Percentiles rank a stretch among this genome's conserved stretches.
phyloP scores from a whole-genome alignment of 2,113 vertebrate species.

The Salminus brasiliensis region DNA sequence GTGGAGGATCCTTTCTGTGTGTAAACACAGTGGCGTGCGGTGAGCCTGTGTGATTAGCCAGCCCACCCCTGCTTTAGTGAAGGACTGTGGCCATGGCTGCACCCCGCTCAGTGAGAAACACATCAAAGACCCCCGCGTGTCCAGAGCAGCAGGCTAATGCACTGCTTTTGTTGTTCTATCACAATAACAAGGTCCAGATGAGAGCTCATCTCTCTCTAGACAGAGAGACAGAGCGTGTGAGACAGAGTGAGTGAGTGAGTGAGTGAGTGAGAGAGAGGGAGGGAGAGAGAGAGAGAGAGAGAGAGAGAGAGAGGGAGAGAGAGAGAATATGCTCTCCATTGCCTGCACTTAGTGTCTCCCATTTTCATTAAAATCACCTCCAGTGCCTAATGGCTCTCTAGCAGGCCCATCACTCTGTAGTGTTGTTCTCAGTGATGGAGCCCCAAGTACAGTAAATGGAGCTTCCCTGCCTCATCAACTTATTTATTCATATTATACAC shows the following conservation, averaged over 20 bases:
- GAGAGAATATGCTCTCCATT: conserved; percentile 69
- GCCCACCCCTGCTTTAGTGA: conserved; percentile 71
- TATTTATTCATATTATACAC: conserved; percentile 58
- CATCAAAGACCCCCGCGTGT: conserved; percentile 75
- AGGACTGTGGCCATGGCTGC: conserved; percentile 70
- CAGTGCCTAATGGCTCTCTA: conserved; percentile 68
- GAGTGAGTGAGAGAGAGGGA: conserved; percentile 62
- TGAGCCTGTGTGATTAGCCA: conserved; percentile 76
- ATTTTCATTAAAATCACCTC: conserved; percentile 79
- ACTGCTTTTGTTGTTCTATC: conserved; percentile 76
- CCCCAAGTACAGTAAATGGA: conserved; percentile 58
- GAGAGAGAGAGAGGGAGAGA: conserved; percentile 59
- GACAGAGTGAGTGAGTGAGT: conserved; percentile 47
- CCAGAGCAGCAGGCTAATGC: conserved; percentile 74
- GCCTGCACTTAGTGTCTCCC: conserved; percentile 74
- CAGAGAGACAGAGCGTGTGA: conserved; percentile 56
- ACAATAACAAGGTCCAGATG: conserved; percentile 79
- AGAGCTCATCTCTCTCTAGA: conserved; percentile 54
- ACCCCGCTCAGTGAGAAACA: conserved; percentile 69
- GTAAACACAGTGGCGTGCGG: conserved; percentile 61
- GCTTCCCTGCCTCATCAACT: conserved; percentile 51
- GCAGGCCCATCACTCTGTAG: conserved; percentile 53
- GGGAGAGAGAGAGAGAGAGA: conserved; percentile 53
- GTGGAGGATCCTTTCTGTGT: conserved; percentile 68
- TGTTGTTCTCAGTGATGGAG: conserved; percentile 58